Conservation (phyloP, 2,888 invertebrate species). For the Spisula subtruncata region DNA sequence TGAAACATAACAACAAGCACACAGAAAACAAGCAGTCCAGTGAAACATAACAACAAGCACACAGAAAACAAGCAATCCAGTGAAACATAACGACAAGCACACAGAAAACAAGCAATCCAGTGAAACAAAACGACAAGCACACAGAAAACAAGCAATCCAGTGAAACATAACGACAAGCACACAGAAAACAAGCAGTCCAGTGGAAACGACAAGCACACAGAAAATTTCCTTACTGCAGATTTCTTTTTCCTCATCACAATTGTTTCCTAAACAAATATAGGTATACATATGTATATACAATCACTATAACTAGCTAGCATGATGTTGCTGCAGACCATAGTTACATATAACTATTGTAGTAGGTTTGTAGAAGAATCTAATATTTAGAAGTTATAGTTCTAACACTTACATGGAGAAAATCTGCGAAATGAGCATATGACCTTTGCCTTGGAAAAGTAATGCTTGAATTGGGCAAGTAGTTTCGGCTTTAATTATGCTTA, state of each 20-base stretch:
- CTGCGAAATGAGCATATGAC: no score
- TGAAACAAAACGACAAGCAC: neutral
- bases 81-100: neutral
- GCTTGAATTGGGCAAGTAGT: no score
- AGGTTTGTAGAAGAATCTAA: no score
- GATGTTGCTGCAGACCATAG: neutral
- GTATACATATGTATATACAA: neutral
- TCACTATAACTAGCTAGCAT: neutral
- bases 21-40: neutral
- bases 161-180: no score
- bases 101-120: neutral
- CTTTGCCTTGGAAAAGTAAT: no score
- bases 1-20: neutral
- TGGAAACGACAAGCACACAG: no score
- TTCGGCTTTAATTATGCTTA: no score
- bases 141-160: neutral
- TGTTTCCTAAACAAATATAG: constrained; percentile 43
- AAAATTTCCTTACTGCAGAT: constrained; percentile 53
- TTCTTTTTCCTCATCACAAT: constrained; percentile 57
- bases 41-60: neutral
- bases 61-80: neutral
- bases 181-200: no score
- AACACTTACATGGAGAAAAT: no score
- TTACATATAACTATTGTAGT: no score
- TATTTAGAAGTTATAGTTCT: no score